Conservation (phyloP, 2,113 vertebrate genomes). For the Gorsachius goisagi region DNA sequence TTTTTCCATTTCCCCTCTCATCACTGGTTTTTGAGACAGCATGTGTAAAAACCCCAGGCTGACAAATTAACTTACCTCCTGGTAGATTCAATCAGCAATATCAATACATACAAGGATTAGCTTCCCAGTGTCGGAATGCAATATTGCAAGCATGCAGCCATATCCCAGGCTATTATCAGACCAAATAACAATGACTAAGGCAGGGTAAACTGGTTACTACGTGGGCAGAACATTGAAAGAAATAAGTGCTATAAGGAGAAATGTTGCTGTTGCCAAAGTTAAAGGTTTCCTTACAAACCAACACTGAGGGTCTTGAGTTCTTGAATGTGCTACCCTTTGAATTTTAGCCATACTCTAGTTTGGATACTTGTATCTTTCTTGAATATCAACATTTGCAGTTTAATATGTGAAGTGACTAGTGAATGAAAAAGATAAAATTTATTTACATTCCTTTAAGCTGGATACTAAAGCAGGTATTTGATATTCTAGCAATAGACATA, state of each 20-base stretch:
- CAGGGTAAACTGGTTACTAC: not conserved
- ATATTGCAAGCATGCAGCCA: not conserved
- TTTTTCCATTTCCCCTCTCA: not conserved
- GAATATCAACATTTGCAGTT: not conserved
- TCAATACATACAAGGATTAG: not conserved
- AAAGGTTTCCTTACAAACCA: not conserved
- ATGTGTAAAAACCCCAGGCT: not conserved
- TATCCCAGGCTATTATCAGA: not conserved
- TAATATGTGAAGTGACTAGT: not conserved
- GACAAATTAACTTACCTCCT: constrained; percentile 60
- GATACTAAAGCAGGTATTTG: not conserved
- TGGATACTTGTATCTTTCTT: not conserved
- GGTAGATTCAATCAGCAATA: constrained; percentile 22
- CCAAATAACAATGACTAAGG: not conserved
- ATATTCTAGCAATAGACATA: not conserved
- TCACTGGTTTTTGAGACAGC: not conserved
- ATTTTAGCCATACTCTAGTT: not conserved
- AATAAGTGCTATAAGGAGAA: not conserved
- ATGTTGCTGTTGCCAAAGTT: not conserved
- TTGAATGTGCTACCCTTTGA: not conserved
- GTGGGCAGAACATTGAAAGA: not conserved
- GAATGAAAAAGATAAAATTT: not conserved
- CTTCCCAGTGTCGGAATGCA: constrained; percentile 2
- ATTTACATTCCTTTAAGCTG: not conserved
- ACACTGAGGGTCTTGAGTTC: not conserved